These are phyloP conservation scores for Syngnathus rostellatus DNA, from an alignment of 2,797 vertebrate species.

Conservation along the genomic window DNA sequence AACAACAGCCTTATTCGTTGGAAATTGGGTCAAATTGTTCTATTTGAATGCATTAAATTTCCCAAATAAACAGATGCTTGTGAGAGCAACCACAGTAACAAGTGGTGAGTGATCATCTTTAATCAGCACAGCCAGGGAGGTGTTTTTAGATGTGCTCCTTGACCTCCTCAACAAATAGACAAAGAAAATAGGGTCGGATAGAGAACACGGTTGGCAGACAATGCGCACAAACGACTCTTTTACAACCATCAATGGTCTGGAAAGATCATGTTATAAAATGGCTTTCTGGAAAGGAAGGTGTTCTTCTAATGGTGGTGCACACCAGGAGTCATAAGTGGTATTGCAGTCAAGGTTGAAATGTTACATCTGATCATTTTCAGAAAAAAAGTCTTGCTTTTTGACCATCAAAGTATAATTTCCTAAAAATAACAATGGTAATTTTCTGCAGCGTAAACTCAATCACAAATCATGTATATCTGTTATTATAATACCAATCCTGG, in stretches of 20 bases:
- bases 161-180: not conserved
- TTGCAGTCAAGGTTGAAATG: not conserved
- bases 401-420: too few relatives aligned
- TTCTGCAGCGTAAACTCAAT: too few relatives aligned
- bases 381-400: not conserved
- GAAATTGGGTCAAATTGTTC: not conserved
- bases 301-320: not conserved
- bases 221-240: not conserved
- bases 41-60: not conserved
- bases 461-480: not conserved
- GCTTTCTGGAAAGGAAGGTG: not conserved
- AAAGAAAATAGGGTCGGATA: not conserved
- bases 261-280: not conserved
- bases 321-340: not conserved
- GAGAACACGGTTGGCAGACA: not conserved
- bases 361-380: not conserved
- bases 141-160: constrained; percentile 2
- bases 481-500: not conserved
- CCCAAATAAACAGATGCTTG: constrained; percentile 6
- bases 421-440: too few relatives aligned
- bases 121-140: not conserved
- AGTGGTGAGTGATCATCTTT: not conserved
- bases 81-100: constrained; percentile 20
- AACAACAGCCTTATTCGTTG: too few relatives aligned
- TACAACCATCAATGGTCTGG: not conserved